Evolutionary conservation across 2,888 invertebrate species (phyloP).

Genomic region (Linnaemya tessellans): DNA sequence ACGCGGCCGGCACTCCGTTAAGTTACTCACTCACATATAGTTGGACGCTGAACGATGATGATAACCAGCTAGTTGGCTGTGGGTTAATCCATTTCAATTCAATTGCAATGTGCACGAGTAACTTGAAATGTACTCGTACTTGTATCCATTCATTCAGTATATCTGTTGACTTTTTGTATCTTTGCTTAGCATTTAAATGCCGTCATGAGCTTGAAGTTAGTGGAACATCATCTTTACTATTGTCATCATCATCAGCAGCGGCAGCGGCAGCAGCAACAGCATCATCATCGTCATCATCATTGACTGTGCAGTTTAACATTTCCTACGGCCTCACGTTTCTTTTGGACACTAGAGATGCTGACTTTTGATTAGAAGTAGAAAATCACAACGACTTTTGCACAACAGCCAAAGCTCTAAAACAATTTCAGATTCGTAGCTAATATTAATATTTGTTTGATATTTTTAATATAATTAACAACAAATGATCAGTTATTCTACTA

Average conservation of each 20-base stretch:
- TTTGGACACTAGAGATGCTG: slow-evolving; percentile 77
- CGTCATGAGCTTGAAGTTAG: slow-evolving; percentile 58
- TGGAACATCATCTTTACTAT: slow-evolving; percentile 59
- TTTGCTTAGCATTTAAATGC: slow-evolving; percentile 59
- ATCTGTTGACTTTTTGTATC: slow-evolving; percentile 43
- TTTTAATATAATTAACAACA: not conserved
- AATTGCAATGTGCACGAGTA: slow-evolving; percentile 23
- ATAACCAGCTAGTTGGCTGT: slow-evolving; percentile 50
- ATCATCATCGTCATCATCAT: slow-evolving; percentile 47
- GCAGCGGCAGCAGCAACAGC: slow-evolving; percentile 42
- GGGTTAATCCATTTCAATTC: slow-evolving; percentile 57
- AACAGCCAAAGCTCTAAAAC: slow-evolving; percentile 44
- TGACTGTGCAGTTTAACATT: slow-evolving; percentile 76
- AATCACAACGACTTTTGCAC: slow-evolving; percentile 48
- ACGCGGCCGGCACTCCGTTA: slow-evolving; percentile 54
- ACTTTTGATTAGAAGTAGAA: slow-evolving; percentile 77
- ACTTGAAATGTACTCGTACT: slow-evolving; percentile 45
- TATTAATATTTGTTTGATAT: not conserved
- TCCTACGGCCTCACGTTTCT: slow-evolving; percentile 82
- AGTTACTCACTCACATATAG: slow-evolving; percentile 33
- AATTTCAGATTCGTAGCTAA: slow-evolving; percentile 39
- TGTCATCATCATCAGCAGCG: slow-evolving; percentile 51
- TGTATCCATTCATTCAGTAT: slow-evolving; percentile 37
- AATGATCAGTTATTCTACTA: too few species aligned
- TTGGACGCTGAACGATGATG: slow-evolving; percentile 59